Evolutionary conservation across 2,113 vertebrate genomes (phyloP).

Genomic region (Hyaena hyaena): DNA sequence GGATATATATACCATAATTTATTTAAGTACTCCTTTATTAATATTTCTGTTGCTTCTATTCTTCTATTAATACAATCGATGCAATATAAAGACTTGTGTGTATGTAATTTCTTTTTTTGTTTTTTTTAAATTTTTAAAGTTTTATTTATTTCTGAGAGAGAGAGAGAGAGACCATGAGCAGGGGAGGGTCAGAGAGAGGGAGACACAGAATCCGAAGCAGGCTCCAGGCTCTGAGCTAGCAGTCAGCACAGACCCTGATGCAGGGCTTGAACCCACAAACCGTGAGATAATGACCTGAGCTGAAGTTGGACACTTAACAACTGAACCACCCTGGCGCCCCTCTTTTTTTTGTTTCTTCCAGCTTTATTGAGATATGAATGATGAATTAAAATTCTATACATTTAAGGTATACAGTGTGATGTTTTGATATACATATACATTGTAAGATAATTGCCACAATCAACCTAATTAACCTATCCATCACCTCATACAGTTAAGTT

Average conservation of each 20-base stretch:
- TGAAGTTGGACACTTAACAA: no score
- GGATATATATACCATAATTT: neutral
- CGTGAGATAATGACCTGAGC: no score
- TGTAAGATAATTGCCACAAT: neutral
- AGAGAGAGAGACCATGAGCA: no score
- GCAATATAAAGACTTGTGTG: neutral
- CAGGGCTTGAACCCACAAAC: no score
- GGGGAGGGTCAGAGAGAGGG: no score
- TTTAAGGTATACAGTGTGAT: neutral
- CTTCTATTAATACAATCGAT: neutral
- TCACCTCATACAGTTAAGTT: neutral
- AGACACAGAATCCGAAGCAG: no score
- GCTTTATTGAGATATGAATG: neutral
- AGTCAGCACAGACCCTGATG: no score
- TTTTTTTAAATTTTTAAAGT: neutral
- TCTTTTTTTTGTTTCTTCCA: neutral
- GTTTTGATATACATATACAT: neutral
- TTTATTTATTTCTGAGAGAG: no score
- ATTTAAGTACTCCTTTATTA: neutral
- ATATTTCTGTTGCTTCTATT: neutral
- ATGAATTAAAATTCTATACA: neutral
- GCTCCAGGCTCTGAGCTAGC: no score
- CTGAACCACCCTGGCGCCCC: no score
- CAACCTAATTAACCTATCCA: neutral
- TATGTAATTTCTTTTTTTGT: neutral